These are phyloP conservation scores for Leptosomus discolor DNA, from an alignment of 2,113 vertebrate genomes.

Conservation along the genomic window DNA sequence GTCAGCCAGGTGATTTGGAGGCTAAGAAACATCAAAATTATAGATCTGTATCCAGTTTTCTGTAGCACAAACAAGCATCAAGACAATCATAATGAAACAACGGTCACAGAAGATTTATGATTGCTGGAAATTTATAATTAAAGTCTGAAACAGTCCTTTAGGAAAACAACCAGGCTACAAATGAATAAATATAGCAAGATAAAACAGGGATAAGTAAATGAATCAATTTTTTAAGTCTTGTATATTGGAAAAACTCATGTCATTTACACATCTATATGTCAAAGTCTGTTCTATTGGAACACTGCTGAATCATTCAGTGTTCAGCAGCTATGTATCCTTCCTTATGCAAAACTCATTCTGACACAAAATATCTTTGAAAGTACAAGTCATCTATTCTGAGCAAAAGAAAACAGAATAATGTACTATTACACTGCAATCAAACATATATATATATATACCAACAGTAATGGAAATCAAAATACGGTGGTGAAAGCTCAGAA, in stretches of 20 bases:
- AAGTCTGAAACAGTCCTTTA: not conserved
- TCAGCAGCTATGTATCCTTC: not conserved
- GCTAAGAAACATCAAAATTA: not conserved
- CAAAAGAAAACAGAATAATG: not conserved
- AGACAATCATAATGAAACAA: not conserved
- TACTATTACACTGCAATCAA: not conserved
- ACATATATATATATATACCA: not conserved
- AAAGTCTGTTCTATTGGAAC: not conserved
- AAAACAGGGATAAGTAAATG: not conserved
- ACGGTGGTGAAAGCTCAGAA: rapidly evolving
- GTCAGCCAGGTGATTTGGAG: not conserved
- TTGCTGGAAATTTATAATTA: not conserved
- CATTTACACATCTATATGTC: constrained; percentile 19
- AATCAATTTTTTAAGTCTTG: not conserved
- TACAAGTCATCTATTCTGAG: not conserved
- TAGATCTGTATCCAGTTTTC: not conserved
- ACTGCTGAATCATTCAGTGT: constrained; percentile 1
- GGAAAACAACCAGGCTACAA: not conserved
- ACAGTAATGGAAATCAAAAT: not conserved
- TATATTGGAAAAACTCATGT: not conserved
- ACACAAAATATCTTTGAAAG: not conserved
- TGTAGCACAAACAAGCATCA: not conserved
- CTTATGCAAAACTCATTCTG: not conserved
- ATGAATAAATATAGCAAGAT: not conserved
- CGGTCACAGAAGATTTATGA: not conserved